Conservation (phyloP, 2,797 vertebrate species). For the Parambassis ranga region DNA sequence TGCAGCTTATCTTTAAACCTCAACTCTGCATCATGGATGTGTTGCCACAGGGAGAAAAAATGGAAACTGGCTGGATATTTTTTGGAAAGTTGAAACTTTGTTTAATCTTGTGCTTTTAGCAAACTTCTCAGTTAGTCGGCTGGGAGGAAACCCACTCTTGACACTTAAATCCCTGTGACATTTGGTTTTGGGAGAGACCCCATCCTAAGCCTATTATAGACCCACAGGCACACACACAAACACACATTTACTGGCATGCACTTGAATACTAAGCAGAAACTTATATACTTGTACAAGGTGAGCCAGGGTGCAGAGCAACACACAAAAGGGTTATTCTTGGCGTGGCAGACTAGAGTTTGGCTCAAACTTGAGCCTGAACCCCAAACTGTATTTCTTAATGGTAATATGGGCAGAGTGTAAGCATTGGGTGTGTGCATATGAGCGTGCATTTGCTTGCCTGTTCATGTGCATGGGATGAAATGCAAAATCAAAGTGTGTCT, state of each 20-base stretch:
- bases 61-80: constrained; percentile 53
- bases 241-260: constrained; percentile 25
- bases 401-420: constrained; percentile 45
- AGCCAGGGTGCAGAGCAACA: constrained; percentile 66
- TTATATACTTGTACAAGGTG: constrained; percentile 60
- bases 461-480: background rate
- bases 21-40: constrained; percentile 29
- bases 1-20: constrained; percentile 70
- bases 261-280: constrained; percentile 64
- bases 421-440: background rate
- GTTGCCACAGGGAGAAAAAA: constrained; percentile 63
- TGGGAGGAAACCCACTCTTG: constrained; percentile 67
- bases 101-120: constrained; percentile 73
- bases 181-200: constrained; percentile 67
- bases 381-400: constrained; percentile 34
- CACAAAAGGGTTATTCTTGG: constrained; percentile 71
- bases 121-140: constrained; percentile 65
- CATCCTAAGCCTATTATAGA: constrained; percentile 52
- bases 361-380: constrained; percentile 21
- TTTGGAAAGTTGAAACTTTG: constrained; percentile 67
- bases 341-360: constrained; percentile 44
- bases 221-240: constrained; percentile 15
- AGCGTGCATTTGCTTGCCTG: background rate
- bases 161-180: constrained; percentile 72
- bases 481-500: constrained; percentile 25